These are phyloP conservation scores for Pseudorhombus dupliciocellatus DNA, from an alignment of 2,113 vertebrate species.

Conservation along the genomic window DNA sequence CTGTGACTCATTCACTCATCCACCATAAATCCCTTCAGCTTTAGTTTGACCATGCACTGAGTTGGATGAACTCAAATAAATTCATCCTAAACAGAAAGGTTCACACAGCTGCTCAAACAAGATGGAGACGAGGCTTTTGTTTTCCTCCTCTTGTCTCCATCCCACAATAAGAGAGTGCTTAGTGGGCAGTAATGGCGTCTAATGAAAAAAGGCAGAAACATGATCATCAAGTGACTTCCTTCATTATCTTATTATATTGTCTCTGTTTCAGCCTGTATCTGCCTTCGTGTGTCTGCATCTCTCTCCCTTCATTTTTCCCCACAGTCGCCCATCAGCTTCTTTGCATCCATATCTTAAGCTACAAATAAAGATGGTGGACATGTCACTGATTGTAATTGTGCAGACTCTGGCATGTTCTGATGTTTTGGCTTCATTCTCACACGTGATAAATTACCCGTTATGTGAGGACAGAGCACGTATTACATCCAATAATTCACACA, in stretches of 20 bases:
- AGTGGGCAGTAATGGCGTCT: constrained; percentile 38
- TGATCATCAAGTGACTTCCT: background rate
- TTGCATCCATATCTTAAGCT: background rate
- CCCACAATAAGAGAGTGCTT: background rate
- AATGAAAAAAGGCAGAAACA: constrained; percentile 18
- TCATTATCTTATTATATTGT: no score
- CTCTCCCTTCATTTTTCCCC: background rate
- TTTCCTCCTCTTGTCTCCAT: constrained; percentile 1
- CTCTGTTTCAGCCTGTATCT: background rate
- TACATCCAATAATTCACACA: background rate
- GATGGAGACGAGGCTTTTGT: background rate
- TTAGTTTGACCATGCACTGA: background rate
- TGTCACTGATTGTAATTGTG: no score
- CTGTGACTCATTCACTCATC: background rate
- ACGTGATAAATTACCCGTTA: constrained; percentile 4
- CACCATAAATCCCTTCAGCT: background rate
- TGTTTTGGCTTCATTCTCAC: background rate
- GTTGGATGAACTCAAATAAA: constrained; percentile 2
- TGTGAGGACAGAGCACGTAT: background rate
- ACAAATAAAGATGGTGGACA: no score
- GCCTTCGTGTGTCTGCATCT: no score
- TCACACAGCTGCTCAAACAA: background rate
- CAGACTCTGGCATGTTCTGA: no score
- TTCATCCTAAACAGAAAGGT: background rate
- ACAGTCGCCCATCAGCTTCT: background rate